Conservation (phyloP, 2,888 invertebrate species). For the Pinctada fucata region DNA sequence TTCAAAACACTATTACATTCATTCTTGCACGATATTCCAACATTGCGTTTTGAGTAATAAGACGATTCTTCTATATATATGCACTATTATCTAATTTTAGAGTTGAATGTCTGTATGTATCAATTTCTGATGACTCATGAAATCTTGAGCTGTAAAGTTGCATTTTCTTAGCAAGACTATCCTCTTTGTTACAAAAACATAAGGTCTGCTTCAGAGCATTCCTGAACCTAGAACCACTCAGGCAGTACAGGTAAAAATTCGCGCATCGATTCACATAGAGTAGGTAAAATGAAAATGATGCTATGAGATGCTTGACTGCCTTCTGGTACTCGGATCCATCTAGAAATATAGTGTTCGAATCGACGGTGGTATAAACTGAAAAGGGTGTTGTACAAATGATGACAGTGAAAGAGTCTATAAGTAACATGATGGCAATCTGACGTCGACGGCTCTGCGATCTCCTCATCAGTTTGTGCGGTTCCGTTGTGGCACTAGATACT, state of each 20-base stretch:
- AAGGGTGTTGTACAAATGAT: conserved; percentile 62
- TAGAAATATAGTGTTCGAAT: conserved; percentile 32
- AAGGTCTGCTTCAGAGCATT: conserved; percentile 46
- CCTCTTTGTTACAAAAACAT: background rate
- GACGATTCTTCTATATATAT: too few species aligned
- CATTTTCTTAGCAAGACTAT: background rate
- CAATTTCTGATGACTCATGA: background rate
- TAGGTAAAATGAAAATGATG: conserved; percentile 58
- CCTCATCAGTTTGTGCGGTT: conserved; percentile 4
- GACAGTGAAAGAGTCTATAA: conserved; percentile 61
- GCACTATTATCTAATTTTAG: background rate
- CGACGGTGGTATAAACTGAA: conserved; percentile 49
- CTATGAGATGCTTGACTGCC: conserved; percentile 47
- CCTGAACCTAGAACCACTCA: conserved; percentile 62
- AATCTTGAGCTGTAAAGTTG: background rate
- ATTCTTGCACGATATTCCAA: too few species aligned
- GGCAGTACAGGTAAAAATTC: conserved; percentile 65
- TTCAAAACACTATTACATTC: too few species aligned
- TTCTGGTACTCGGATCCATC: conserved; percentile 31
- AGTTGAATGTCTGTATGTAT: background rate
- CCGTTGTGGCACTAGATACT: background rate
- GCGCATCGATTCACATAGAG: conserved; percentile 64
- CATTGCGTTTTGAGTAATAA: too few species aligned
- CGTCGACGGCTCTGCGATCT: conserved; percentile 43
- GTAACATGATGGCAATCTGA: conserved; percentile 61